phyloP scores from a whole-genome alignment of 2,888 invertebrate species.

The Syrphus vitripennis region DNA sequence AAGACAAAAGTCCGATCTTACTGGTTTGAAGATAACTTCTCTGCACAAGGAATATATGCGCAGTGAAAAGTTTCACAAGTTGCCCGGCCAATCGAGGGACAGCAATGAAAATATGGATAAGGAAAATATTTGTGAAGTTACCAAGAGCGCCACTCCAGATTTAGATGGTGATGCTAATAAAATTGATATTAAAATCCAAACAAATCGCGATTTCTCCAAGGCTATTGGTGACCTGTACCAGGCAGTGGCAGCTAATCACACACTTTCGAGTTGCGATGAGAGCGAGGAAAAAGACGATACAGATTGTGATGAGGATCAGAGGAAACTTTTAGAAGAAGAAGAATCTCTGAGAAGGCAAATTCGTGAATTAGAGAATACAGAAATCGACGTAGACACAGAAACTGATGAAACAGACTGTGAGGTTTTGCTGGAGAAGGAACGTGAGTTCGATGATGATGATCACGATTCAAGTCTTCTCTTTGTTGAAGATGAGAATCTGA shows the following conservation, averaged over 20 bases:
- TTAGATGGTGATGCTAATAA: conserved; percentile 74
- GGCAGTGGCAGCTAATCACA: conserved; percentile 55
- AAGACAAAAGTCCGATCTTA: conserved; percentile 85
- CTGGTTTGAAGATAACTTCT: conserved; percentile 83
- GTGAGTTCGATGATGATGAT: conserved; percentile 75
- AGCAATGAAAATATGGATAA: conserved; percentile 24
- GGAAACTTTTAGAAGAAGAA: conserved; percentile 89
- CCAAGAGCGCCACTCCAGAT: conserved; percentile 47
- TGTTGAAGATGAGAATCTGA: conserved; percentile 81
- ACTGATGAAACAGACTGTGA: conserved; percentile 87
- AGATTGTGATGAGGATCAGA: conserved; percentile 87
- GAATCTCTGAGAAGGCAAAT: conserved; percentile 89
- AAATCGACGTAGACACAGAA: conserved; percentile 89
- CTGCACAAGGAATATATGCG: conserved; percentile 81
- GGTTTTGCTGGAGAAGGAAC: conserved; percentile 77
- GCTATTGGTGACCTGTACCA: conserved; percentile 81
- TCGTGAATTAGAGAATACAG: conserved; percentile 87
- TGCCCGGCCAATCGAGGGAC: conserved; percentile 66
- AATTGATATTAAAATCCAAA: conserved; percentile 81
- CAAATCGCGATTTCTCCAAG: conserved; percentile 80
- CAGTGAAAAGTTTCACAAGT: conserved; percentile 78
- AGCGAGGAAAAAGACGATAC: conserved; percentile 82
- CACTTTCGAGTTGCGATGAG: conserved; percentile 82
- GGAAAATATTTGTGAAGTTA: conserved; percentile 23
- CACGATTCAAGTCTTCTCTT: conserved; percentile 77